Evolutionary conservation across 2,797 vertebrate genomes (phyloP).

Genomic region (Chaunax sp.): DNA sequence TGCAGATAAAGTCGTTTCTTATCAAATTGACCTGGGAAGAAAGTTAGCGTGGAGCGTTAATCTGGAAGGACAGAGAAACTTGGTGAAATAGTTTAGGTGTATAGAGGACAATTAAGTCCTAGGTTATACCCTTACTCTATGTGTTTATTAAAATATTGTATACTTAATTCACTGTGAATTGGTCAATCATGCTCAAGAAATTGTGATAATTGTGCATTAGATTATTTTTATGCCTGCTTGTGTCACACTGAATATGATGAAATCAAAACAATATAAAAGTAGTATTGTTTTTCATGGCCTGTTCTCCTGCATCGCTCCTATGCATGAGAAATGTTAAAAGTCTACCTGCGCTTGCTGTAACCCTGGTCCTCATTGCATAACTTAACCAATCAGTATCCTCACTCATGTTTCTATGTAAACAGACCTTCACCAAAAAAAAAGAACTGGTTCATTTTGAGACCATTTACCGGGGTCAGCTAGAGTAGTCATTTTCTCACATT

Average conservation of each 20-base stretch:
- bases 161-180: too few species aligned
- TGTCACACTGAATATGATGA: neutral
- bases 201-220: too few species aligned
- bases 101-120: too few species aligned
- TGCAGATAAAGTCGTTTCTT: too few species aligned
- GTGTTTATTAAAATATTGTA: too few species aligned
- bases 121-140: too few species aligned
- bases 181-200: too few species aligned
- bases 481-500: conserved; percentile 58
- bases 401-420: neutral
- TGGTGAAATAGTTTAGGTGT: too few species aligned
- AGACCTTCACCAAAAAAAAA: conserved; percentile 4
- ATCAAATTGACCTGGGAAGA: too few species aligned
- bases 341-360: neutral
- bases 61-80: too few species aligned
- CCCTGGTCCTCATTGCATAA: neutral
- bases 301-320: conserved; percentile 2
- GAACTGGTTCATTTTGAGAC: neutral
- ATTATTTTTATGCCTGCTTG: neutral
- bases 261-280: neutral
- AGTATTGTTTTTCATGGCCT: neutral
- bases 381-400: neutral
- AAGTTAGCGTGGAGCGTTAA: too few species aligned
- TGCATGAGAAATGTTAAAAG: conserved; percentile 1
- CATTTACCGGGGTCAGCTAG: conserved; percentile 29